These are phyloP conservation scores for Halictus quadricinctus DNA, from an alignment of 2,888 invertebrate species.

Conservation along the genomic window DNA sequence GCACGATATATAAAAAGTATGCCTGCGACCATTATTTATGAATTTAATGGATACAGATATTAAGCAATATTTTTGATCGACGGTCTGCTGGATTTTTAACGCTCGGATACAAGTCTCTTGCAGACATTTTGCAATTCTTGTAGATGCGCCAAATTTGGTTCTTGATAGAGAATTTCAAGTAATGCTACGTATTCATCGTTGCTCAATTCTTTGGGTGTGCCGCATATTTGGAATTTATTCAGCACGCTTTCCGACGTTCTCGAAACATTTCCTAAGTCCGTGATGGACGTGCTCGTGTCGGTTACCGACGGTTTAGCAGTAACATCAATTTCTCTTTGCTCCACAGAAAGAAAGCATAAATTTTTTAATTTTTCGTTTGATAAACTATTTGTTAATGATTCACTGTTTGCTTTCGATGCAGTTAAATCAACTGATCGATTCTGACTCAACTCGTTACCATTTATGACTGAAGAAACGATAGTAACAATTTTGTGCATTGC, in stretches of 20 bases:
- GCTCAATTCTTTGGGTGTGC: conserved; percentile 69
- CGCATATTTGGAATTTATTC: conserved; percentile 67
- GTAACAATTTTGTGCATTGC: conserved; percentile 60
- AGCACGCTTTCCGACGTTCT: background rate
- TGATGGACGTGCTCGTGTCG: conserved; percentile 74
- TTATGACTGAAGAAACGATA: conserved; percentile 66
- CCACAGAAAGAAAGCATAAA: conserved; percentile 60
- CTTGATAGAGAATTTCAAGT: conserved; percentile 68
- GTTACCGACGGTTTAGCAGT: conserved; percentile 73
- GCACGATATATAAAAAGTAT: conserved; percentile 33
- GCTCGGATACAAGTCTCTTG: conserved; percentile 59
- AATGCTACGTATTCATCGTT: conserved; percentile 70
- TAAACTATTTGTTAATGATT: conserved; percentile 11
- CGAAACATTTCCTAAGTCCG: conserved; percentile 61
- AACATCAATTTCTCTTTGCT: conserved; percentile 72
- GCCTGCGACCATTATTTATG: conserved; percentile 31
- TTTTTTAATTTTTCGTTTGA: conserved; percentile 42
- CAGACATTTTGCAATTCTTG: conserved; percentile 67
- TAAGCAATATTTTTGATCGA: background rate
- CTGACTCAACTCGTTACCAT: conserved; percentile 43
- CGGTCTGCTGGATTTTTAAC: conserved; percentile 21
- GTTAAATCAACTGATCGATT: background rate
- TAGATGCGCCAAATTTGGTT: conserved; percentile 65
- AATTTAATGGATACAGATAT: conserved; percentile 33
- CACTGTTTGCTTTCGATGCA: conserved; percentile 12